Evolutionary conservation across 2,113 vertebrate genomes (phyloP).

Genomic region (Mionectes macconnelli): DNA sequence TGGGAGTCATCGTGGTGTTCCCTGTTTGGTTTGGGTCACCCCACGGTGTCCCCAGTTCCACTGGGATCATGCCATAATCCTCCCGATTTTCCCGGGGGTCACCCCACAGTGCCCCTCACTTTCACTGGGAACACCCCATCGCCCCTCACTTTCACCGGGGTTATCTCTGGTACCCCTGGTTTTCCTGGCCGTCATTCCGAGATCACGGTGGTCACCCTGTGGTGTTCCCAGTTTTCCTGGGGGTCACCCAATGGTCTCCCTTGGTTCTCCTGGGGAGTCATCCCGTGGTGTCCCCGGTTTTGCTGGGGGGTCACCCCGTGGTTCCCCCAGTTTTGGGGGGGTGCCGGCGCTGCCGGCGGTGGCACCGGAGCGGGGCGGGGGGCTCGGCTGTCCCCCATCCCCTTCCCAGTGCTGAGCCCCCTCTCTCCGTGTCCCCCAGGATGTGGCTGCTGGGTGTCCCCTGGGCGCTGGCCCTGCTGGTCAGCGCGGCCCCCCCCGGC

Average conservation of each 20-base stretch:
- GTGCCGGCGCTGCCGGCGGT: accelerated
- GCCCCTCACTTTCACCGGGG: background rate
- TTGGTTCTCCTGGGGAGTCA: no score
- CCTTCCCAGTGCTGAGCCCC: background rate
- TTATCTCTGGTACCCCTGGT: background rate
- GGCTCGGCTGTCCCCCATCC: background rate
- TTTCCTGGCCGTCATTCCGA: background rate
- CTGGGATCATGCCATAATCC: background rate
- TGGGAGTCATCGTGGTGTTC: background rate
- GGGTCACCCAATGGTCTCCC: accelerated
- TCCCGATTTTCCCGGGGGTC: background rate
- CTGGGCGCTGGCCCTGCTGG: background rate
- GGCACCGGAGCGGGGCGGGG: accelerated
- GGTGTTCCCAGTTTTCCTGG: no score
- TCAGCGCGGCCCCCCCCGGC: accelerated
- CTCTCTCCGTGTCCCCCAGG: background rate
- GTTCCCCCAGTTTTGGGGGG: accelerated
- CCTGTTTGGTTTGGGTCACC: background rate
- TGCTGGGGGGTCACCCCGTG: no score
- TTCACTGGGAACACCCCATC: background rate
- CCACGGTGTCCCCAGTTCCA: background rate
- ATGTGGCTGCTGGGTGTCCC: background rate
- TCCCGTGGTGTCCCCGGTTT: accelerated
- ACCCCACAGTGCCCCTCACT: background rate
- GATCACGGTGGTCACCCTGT: background rate